These are phyloP conservation scores for Mesocentrotus franciscanus DNA, from an alignment of 53 echinoderm and acorn worm genomes.

Conservation along the genomic window DNA sequence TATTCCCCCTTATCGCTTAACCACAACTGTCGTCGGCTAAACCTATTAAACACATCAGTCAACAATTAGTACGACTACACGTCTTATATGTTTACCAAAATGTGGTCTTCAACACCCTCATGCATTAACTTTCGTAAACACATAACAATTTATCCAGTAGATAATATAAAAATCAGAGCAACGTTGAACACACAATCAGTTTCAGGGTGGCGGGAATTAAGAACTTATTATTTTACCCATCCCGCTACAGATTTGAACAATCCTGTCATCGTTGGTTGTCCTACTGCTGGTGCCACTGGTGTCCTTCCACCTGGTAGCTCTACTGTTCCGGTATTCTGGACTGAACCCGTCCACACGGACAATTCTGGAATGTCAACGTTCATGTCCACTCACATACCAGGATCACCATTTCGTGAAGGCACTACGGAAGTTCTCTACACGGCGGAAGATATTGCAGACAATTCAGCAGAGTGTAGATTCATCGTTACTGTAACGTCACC, in stretches of 20 bases:
- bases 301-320: not conserved
- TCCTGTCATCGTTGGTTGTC: slow-evolving; percentile 34
- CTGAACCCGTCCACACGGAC: not conserved
- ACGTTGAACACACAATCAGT: no score
- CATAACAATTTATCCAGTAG: no score
- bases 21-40: no score
- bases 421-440: slow-evolving; percentile 42
- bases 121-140: no score
- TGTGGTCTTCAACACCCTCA: no score
- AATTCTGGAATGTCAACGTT: slow-evolving; percentile 22
- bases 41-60: not conserved
- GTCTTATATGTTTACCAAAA: no score
- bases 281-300: not conserved
- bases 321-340: slow-evolving; percentile 10
- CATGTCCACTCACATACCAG: slow-evolving; percentile 22
- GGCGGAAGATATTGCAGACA: not conserved
- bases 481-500: slow-evolving; percentile 21
- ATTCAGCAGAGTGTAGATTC: slow-evolving; percentile 8
- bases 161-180: no score
- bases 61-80: not conserved
- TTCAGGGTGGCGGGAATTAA: not conserved
- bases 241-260: not conserved
- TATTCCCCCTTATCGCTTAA: not conserved
- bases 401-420: not conserved
- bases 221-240: not conserved